Percentiles rank a stretch among this genome's conserved stretches.
Evolutionary conservation across 1,140 invertebrate species (phyloP).

Genomic region (Druon quercuslanigerum): DNA sequence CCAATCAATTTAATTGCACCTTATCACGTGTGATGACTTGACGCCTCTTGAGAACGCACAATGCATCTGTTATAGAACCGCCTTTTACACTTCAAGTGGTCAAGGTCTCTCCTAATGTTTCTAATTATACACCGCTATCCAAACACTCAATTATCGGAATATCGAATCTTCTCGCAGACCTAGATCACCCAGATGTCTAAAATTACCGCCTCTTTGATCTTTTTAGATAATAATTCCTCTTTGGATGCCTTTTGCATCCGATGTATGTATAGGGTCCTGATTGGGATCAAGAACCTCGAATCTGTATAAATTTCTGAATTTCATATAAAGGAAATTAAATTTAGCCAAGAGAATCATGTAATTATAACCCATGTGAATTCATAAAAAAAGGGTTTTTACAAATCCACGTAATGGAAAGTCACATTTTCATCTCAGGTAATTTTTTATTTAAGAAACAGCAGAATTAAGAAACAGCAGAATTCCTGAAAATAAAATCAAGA

Average conservation of each 20-base stretch:
- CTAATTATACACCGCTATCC: slow-evolving; percentile 67
- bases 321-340: too few relatives aligned
- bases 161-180: slow-evolving; percentile 49
- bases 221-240: slow-evolving; percentile 36
- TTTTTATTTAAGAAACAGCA: too few relatives aligned
- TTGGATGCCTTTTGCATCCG: slow-evolving; percentile 37
- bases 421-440: too few relatives aligned
- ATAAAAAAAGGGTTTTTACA: too few relatives aligned
- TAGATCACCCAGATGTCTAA: slow-evolving; percentile 35
- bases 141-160: slow-evolving; percentile 65
- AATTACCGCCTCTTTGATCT: slow-evolving; percentile 31
- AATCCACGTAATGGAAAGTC: too few relatives aligned
- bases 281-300: background rate
- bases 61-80: slow-evolving; percentile 48
- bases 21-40: slow-evolving; percentile 58
- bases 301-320: too few relatives aligned
- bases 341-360: too few relatives aligned
- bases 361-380: too few relatives aligned
- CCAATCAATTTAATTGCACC: slow-evolving; percentile 69
- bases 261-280: background rate
- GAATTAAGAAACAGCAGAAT: too few relatives aligned
- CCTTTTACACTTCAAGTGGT: slow-evolving; percentile 39
- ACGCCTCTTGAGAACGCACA: slow-evolving; percentile 43
- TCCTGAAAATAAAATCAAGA: too few relatives aligned
- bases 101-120: slow-evolving; percentile 61